Evolutionary conservation across 1,140 invertebrate species (phyloP).

Genomic region (Ips nitidus): DNA sequence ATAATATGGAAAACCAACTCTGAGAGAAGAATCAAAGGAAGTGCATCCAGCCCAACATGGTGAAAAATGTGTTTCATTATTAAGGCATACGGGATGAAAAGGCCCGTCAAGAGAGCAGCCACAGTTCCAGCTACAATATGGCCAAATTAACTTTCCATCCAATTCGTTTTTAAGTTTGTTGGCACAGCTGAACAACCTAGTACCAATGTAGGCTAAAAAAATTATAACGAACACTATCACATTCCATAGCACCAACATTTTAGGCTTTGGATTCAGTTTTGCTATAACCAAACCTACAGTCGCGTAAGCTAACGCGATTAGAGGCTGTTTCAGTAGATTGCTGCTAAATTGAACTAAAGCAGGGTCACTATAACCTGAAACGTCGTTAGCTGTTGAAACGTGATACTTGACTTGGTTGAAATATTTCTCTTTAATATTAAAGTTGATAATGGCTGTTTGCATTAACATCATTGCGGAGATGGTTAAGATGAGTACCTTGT

Average conservation of each 20-base stretch:
- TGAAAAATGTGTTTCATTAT: slow-evolving; percentile 62
- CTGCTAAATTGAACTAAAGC: slow-evolving; percentile 55
- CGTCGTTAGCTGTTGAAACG: slow-evolving; percentile 35
- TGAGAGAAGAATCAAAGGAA: slow-evolving; percentile 20
- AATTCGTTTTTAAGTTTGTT: slow-evolving; percentile 45
- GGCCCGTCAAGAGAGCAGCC: slow-evolving; percentile 60
- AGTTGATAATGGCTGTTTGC: slow-evolving; percentile 60
- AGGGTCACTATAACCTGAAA: slow-evolving; percentile 60
- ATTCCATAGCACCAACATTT: slow-evolving; percentile 60
- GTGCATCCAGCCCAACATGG: slow-evolving; percentile 72
- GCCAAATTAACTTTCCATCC: slow-evolving; percentile 51
- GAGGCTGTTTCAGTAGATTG: slow-evolving; percentile 62
- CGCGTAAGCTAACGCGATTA: slow-evolving; percentile 62
- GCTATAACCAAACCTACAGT: slow-evolving; percentile 64
- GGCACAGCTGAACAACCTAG: slow-evolving; percentile 63
- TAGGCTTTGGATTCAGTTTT: slow-evolving; percentile 59
- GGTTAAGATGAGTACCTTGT: slow-evolving; percentile 63
- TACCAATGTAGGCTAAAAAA: slow-evolving; percentile 57
- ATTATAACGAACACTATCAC: slow-evolving; percentile 55
- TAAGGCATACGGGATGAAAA: slow-evolving; percentile 69
- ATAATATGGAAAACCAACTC: not conserved
- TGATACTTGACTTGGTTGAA: slow-evolving; percentile 61
- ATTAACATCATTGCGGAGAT: slow-evolving; percentile 59
- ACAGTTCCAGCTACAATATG: slow-evolving; percentile 64
- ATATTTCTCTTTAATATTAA: slow-evolving; percentile 57